A percentile compares a stretch with the other conserved stretches of the same genome.
Evolutionary conservation across 2,113 vertebrate genomes (phyloP).

Genomic region (Paramormyrops kingsleyae): DNA sequence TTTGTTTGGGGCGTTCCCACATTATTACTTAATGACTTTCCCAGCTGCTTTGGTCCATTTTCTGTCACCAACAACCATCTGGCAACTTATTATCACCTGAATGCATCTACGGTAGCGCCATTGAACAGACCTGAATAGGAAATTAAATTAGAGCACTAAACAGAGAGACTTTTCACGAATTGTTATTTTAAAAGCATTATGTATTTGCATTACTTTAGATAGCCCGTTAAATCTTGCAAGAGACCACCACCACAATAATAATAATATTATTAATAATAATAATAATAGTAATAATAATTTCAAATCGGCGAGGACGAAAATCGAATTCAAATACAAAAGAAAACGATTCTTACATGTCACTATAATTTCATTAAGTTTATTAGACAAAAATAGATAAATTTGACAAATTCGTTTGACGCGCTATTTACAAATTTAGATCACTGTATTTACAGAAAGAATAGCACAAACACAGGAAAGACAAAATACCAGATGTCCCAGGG

Average conservation of each 20-base stretch:
- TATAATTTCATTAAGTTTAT: conserved; percentile 97
- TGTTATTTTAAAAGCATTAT: conserved; percentile 4
- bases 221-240: neutral
- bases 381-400: conserved; percentile 99
- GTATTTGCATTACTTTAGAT: neutral
- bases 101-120: conserved; percentile 72
- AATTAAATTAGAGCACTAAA: conserved; percentile 45
- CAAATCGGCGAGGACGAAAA: neutral
- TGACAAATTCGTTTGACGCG: conserved; percentile 91
- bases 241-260: neutral
- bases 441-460: conserved; percentile 86
- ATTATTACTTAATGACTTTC: conserved; percentile 80
- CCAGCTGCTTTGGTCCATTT: conserved; percentile 81
- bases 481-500: conserved; percentile 68
- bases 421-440: conserved; percentile 98
- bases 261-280: conserved; percentile 17
- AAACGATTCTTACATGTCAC: conserved; percentile 45
- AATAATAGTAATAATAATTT: conserved; percentile 9
- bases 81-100: conserved; percentile 79
- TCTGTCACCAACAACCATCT: conserved; percentile 80
- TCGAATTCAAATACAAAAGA: conserved; percentile 20
- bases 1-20: conserved; percentile 78
- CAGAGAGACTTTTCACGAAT: neutral
- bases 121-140: conserved; percentile 53
- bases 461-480: conserved; percentile 77